Percentiles rank a stretch among this genome's conserved stretches.
phyloP scores from a whole-genome alignment of 2,113 vertebrate genomes.

The Eretmochelys imbricata region DNA sequence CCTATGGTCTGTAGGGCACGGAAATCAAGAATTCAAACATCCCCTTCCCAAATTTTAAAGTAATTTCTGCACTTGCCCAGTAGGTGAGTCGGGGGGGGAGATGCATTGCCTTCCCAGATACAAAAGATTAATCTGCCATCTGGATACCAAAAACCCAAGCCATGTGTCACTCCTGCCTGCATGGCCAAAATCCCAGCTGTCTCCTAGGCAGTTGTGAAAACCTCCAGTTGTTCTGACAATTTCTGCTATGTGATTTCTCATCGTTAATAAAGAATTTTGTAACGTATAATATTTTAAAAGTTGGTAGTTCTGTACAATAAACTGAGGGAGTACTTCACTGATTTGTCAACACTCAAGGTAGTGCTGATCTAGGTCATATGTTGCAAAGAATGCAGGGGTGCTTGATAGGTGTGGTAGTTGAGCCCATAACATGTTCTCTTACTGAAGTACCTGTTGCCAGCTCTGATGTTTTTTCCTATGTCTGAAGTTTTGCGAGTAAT shows the following conservation, averaged over 20 bases:
- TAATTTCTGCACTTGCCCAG: rapidly evolving
- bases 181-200: not conserved
- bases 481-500: not conserved
- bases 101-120: rapidly evolving
- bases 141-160: not conserved
- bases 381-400: not conserved
- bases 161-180: not conserved
- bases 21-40: not conserved
- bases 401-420: not conserved
- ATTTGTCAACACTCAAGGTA: not conserved
- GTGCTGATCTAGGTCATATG: not conserved
- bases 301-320: not conserved
- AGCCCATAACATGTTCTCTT: not conserved
- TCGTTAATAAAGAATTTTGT: not conserved
- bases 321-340: not conserved
- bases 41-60: not conserved
- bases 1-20: not conserved
- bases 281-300: not conserved
- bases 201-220: not conserved
- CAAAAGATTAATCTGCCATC: not conserved
- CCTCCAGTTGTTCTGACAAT: not conserved
- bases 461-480: not conserved
- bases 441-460: not conserved
- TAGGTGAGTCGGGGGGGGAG: not conserved
- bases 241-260: not conserved